phyloP scores from a whole-genome alignment of 1,140 invertebrate genomes.

The Drosophila leontia region DNA sequence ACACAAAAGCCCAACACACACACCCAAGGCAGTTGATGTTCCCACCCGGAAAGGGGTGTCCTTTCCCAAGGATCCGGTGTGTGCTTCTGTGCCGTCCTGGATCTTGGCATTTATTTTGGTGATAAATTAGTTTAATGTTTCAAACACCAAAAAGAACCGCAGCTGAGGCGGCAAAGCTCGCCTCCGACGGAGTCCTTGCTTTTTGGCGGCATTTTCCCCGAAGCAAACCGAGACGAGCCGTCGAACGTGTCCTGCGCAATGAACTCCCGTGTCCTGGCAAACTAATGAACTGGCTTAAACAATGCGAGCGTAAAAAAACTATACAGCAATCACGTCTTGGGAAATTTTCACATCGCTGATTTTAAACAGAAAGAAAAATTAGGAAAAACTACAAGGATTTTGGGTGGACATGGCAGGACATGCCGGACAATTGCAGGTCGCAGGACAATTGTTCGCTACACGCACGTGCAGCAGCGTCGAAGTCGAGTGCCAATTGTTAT shows the following conservation, averaged over 20 bases:
- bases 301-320: slow-evolving; percentile 47
- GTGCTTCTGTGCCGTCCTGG: slow-evolving; percentile 17
- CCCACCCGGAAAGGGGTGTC: slow-evolving; percentile 61
- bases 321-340: slow-evolving; percentile 61
- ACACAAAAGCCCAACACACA: slow-evolving; percentile 69
- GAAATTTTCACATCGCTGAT: slow-evolving; percentile 76
- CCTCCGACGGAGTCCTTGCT: slow-evolving; percentile 1
- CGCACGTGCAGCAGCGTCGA: slow-evolving; percentile 58
- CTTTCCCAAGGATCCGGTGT: slow-evolving; percentile 35
- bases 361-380: slow-evolving; percentile 36
- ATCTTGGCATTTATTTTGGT: slow-evolving; percentile 72
- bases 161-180: slow-evolving; percentile 66
- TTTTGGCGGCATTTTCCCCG: slow-evolving; percentile 60
- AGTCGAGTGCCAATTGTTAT: slow-evolving; percentile 70
- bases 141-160: slow-evolving; percentile 60
- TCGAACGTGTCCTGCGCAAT: slow-evolving; percentile 60
- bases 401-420: slow-evolving; percentile 54
- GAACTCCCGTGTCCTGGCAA: slow-evolving; percentile 35
- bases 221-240: slow-evolving; percentile 3
- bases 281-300: slow-evolving; percentile 76
- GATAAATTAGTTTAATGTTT: slow-evolving; percentile 83
- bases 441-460: slow-evolving; percentile 65
- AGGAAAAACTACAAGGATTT: slow-evolving; percentile 1
- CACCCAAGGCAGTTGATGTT: slow-evolving; percentile 29
- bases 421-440: slow-evolving; percentile 69